These are phyloP conservation scores for Falco novaeseelandiae DNA, from an alignment of 2,797 vertebrate genomes.

Conservation along the genomic window DNA sequence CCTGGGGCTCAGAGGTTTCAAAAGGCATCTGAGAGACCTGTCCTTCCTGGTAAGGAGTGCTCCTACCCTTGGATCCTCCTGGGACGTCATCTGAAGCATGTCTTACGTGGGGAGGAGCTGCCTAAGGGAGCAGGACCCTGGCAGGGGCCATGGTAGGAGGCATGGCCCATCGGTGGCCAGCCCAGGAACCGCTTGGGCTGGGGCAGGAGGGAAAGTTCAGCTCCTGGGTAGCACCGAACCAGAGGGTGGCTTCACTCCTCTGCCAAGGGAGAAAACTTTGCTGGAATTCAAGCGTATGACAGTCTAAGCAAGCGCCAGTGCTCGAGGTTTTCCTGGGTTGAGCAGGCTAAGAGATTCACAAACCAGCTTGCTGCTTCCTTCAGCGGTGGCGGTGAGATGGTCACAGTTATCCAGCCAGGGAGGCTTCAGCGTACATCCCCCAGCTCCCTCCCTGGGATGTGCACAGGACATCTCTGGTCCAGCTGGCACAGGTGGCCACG, in stretches of 20 bases:
- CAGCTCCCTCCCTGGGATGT: neutral
- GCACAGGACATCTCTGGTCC: neutral
- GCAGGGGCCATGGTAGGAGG: neutral
- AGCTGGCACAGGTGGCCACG: fast-evolving
- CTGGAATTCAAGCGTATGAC: neutral
- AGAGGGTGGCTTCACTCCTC: neutral
- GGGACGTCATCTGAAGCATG: fast-evolving
- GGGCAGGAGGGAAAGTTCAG: neutral
- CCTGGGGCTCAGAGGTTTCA: neutral
- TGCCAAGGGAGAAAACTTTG: neutral
- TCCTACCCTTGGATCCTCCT: neutral
- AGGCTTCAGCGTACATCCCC: neutral
- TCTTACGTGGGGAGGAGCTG: neutral
- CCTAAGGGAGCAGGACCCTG: neutral
- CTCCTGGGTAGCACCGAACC: neutral
- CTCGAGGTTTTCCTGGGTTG: neutral
- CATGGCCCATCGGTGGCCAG: neutral
- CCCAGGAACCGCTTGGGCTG: fast-evolving
- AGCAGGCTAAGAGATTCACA: neutral
- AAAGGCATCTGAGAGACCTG: neutral
- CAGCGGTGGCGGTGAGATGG: neutral
- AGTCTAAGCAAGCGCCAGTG: neutral
- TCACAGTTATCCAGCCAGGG: neutral
- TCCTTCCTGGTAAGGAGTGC: constrained; percentile 1
- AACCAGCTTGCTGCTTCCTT: neutral